Percentiles rank a stretch among this genome's conserved stretches.
Evolutionary conservation across 1,140 invertebrate species (phyloP).

Genomic region (Drosophila tropicalis): DNA sequence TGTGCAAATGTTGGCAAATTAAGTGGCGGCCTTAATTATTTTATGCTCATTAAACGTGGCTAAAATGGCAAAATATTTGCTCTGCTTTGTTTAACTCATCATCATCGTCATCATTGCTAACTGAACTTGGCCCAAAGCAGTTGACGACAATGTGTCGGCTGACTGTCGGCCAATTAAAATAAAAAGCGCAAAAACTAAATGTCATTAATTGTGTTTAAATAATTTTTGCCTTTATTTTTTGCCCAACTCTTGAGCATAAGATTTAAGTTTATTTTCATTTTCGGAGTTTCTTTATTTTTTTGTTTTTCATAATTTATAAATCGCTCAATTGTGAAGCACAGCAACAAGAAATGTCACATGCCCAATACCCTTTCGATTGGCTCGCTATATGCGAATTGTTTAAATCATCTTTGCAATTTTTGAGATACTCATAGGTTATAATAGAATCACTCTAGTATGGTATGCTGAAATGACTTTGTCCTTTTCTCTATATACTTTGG

Average conservation of each 20-base stretch:
- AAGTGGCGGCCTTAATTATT: constrained; percentile 76
- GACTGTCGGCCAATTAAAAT: constrained; percentile 13
- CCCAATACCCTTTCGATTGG: not conserved
- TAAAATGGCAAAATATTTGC: constrained; percentile 44
- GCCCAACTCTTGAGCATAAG: constrained; percentile 19
- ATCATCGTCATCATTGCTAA: constrained; percentile 10
- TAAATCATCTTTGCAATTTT: too few species aligned
- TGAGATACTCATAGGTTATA: too few species aligned
- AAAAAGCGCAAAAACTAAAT: constrained; percentile 57
- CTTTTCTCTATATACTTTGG: too few species aligned
- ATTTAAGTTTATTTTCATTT: constrained; percentile 7
- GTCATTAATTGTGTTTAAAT: constrained; percentile 77
- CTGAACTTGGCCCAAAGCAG: constrained; percentile 64
- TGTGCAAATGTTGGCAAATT: constrained; percentile 58
- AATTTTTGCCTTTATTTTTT: constrained; percentile 14
- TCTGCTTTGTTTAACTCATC: constrained; percentile 50
- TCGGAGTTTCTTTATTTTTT: constrained; percentile 18
- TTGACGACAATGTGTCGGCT: constrained; percentile 57
- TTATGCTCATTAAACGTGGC: constrained; percentile 72
- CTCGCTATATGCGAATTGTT: too few species aligned
- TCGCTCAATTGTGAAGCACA: constrained; percentile 65
- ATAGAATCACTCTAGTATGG: too few species aligned
- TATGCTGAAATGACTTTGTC: too few species aligned
- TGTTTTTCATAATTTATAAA: constrained; percentile 57
- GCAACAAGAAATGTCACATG: not conserved